Evolutionary conservation across 35 echinoderm and acorn worm genomes (phyloP).

Genomic region (Anneissia japonica): DNA sequence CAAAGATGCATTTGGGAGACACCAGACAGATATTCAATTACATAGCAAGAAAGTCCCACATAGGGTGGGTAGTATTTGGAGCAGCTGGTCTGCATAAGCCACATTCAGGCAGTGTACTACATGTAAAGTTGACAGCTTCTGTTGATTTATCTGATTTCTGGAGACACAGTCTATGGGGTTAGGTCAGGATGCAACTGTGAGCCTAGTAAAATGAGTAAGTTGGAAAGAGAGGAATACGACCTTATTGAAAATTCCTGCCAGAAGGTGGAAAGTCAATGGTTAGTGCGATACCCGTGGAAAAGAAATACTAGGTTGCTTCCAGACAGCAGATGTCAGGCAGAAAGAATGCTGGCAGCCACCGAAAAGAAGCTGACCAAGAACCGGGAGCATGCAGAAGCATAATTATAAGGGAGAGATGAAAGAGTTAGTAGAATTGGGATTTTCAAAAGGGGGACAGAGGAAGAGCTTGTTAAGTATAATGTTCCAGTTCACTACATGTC

Average conservation of each 20-base stretch:
- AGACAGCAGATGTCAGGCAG: slow-evolving; percentile 51
- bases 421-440: slow-evolving; percentile 60
- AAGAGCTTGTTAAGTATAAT: slow-evolving; percentile 15
- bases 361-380: slow-evolving; percentile 48
- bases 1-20: slow-evolving; percentile 36
- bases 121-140: slow-evolving; percentile 14
- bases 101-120: neutral
- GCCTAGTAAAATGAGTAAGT: neutral
- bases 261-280: slow-evolving; percentile 52
- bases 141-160: slow-evolving; percentile 51
- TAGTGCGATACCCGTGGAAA: slow-evolving; percentile 58
- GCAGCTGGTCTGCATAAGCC: neutral
- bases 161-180: slow-evolving; percentile 39
- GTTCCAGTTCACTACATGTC: slow-evolving; percentile 54
- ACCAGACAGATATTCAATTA: slow-evolving; percentile 8
- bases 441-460: slow-evolving; percentile 56
- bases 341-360: slow-evolving; percentile 42
- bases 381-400: slow-evolving; percentile 46
- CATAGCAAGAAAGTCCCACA: slow-evolving; percentile 40
- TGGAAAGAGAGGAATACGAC: slow-evolving; percentile 34
- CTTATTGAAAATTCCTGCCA: slow-evolving; percentile 35
- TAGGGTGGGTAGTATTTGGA: slow-evolving; percentile 59
- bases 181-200: neutral
- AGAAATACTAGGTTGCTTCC: slow-evolving; percentile 54
- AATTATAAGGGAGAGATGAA: slow-evolving; percentile 52